These are phyloP conservation scores for Ataeniobius toweri DNA, from an alignment of 2,797 vertebrate species.

Conservation along the genomic window DNA sequence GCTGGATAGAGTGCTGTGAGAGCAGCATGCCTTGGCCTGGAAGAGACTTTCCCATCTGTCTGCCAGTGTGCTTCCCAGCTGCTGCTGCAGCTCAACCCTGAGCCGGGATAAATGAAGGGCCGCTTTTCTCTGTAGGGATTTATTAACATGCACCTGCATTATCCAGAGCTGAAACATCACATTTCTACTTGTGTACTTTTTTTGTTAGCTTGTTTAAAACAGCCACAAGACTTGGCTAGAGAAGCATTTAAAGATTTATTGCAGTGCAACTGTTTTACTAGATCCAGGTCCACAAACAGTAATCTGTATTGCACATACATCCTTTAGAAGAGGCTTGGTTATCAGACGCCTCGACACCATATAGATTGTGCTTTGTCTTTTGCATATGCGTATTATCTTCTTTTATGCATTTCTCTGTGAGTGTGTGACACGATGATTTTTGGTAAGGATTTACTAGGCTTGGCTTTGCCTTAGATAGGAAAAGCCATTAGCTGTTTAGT, in stretches of 20 bases:
- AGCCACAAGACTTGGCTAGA: not conserved
- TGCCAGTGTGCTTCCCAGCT: constrained; percentile 29
- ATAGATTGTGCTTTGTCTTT: not conserved
- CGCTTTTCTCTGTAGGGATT: constrained; percentile 52
- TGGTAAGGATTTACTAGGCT: not conserved
- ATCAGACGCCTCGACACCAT: not conserved
- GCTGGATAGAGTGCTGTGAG: constrained; percentile 50
- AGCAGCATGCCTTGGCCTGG: constrained; percentile 56
- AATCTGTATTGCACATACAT: not conserved
- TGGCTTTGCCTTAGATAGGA: not conserved
- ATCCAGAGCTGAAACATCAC: constrained; percentile 23
- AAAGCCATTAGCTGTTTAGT: constrained; percentile 6
- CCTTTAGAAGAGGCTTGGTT: not conserved
- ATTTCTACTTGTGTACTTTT: not conserved
- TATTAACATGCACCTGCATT: constrained; percentile 59
- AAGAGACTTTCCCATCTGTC: constrained; percentile 59
- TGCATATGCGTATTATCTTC: not conserved
- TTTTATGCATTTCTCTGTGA: not conserved
- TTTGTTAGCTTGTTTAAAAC: not conserved
- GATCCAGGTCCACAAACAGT: not conserved
- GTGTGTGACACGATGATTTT: not conserved
- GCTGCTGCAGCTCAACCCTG: constrained; percentile 51
- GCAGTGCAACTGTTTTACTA: not conserved
- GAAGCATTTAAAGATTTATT: not conserved
- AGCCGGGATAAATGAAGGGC: constrained; percentile 50